Evolutionary conservation across 2,888 invertebrate species (phyloP).

Genomic region (Stramonita haemastoma): DNA sequence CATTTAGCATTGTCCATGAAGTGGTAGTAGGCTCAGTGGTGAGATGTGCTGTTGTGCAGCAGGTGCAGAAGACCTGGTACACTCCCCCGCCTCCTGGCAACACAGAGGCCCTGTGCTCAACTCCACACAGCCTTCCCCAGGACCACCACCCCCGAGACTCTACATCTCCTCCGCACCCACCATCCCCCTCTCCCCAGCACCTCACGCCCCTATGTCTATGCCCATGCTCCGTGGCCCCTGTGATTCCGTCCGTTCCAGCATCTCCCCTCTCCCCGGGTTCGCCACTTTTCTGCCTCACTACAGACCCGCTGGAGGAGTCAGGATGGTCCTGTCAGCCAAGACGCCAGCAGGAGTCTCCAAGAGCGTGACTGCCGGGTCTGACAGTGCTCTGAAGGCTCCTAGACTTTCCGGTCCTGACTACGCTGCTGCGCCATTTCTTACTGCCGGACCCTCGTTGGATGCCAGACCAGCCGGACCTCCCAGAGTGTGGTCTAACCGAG

Average conservation of each 20-base stretch:
- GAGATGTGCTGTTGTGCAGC: background rate
- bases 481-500: background rate
- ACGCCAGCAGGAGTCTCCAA: background rate
- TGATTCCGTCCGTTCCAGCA: background rate
- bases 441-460: background rate
- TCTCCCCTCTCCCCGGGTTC: background rate
- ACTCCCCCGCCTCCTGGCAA: background rate
- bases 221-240: background rate
- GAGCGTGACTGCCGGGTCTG: background rate
- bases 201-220: background rate
- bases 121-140: background rate
- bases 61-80: background rate
- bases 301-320: background rate
- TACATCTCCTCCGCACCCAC: background rate
- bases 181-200: background rate
- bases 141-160: background rate
- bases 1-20: too few relatives aligned
- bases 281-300: background rate
- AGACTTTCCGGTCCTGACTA: background rate
- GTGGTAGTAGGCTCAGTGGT: background rate
- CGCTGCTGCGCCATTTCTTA: background rate
- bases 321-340: background rate
- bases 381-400: background rate
- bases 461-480: background rate
- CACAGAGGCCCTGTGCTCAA: background rate